Base-by-base conservation (phyloP, 2,888 invertebrate species). In the Drosophila flavopinicola region DNA sequence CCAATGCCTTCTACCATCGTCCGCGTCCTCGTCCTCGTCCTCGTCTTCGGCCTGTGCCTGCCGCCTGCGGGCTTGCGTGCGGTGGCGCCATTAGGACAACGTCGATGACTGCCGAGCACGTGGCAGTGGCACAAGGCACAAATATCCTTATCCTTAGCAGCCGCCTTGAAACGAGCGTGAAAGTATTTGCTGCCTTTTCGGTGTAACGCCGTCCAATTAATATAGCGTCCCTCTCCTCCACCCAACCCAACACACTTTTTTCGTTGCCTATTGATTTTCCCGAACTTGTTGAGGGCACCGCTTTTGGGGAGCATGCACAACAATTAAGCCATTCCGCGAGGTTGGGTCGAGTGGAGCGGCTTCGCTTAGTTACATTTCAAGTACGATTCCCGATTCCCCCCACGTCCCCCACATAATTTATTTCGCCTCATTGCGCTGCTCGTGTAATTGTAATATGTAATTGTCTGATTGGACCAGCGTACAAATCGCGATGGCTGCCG, bases 131-230 rank as follows among this genome's bases (percentile, higher is more conserved):
- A 58, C 71, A 72, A 72, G 75, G 75, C 56, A 51, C 64, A 47
- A 52, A 39, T 85, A 63, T 76, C 48, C 78, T 60, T 73, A 78
- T 75, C 60, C 68, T 57, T 37, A 33, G 41, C 66, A 57, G 58
- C 49, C 57, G 64, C 79, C 85, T 80, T 70, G 82, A 84, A 79
- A 84, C 82, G 83, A 82, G 87, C 87, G 87, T 82, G 80, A 82
- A 82, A 82, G 83, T 85, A 82, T 86, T 85, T 71, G 64, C 75
- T 63, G 80, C 70, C 78, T 72, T 83, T 84, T 83, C 49, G 65
- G 61, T 65, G 65, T 80, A 66, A 54, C 71, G 58, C 72, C 78
- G 61, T 63, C 87, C 80, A 80, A 80, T 87, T 80, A 87, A 87
- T 85, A 80, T 70, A 49, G 39, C 49, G 41, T 25, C 54, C 29